phyloP scores from a whole-genome alignment of 2,888 invertebrate species.

The Tupiocoris notatus region DNA sequence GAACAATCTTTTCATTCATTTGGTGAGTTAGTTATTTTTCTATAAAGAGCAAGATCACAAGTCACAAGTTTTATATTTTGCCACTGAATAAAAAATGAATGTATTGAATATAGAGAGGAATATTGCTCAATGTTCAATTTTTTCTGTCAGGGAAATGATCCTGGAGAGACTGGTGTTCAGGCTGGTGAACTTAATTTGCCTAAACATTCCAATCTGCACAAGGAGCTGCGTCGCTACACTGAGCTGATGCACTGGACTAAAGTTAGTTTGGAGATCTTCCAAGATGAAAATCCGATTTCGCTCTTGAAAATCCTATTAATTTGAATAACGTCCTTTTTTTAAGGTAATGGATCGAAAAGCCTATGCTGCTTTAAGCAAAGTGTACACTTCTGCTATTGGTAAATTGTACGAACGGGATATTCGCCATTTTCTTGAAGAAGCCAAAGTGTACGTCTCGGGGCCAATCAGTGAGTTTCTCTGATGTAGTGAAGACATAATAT shows the following conservation, averaged over 20 bases:
- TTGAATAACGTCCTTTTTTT: neutral
- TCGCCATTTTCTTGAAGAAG: conserved; percentile 73
- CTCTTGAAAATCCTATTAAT: too few relatives aligned
- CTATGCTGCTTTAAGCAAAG: conserved; percentile 76
- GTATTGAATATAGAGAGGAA: too few relatives aligned
- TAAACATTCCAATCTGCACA: conserved; percentile 76
- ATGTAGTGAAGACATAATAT: too few relatives aligned
- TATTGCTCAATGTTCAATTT: neutral
- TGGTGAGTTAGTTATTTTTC: conserved; percentile 63
- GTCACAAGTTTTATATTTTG: too few relatives aligned
- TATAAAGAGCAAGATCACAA: too few relatives aligned
- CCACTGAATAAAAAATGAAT: too few relatives aligned
- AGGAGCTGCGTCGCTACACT: conserved; percentile 80
- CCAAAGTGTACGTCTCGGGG: conserved; percentile 60
- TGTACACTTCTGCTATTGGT: conserved; percentile 76
- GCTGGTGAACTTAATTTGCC: conserved; percentile 67
- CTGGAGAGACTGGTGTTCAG: conserved; percentile 60
- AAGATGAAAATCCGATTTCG: too few relatives aligned
- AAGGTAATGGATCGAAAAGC: conserved; percentile 75
- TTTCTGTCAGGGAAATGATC: conserved; percentile 62
- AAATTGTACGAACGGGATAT: conserved; percentile 87
- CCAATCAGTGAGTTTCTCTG: conserved; percentile 50
- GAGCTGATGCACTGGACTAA: conserved; percentile 91
- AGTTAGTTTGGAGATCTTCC: conserved; percentile 49
- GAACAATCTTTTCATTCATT: conserved; percentile 91